phyloP scores from a whole-genome alignment of 2,888 invertebrate genomes.

The Eupithecia centaureata region DNA sequence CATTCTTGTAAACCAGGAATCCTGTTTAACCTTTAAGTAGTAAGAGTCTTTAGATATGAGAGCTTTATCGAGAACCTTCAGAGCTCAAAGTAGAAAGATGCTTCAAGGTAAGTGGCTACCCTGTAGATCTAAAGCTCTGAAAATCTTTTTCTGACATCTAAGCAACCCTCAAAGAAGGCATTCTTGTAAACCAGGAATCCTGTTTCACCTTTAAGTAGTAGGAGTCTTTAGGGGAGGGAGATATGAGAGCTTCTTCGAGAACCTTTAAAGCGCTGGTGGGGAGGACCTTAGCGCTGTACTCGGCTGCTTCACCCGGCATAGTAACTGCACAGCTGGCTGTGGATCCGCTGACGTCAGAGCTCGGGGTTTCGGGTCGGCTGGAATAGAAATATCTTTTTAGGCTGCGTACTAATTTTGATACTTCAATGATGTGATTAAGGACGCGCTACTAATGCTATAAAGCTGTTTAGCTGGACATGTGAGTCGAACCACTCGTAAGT shows the following conservation, averaged over 20 bases:
- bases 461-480: no score
- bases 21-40: constrained; percentile 78
- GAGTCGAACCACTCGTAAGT: no score
- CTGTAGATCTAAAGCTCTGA: background rate
- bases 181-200: constrained; percentile 81
- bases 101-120: no score
- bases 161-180: constrained; percentile 77
- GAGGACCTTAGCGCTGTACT: constrained; percentile 86
- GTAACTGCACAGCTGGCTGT: constrained; percentile 78
- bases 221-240: constrained; percentile 81
- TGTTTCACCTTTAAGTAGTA: constrained; percentile 80
- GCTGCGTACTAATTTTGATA: background rate
- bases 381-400: constrained; percentile 15
- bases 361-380: constrained; percentile 80
- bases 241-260: constrained; percentile 85
- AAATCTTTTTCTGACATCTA: constrained; percentile 30
- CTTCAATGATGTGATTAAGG: no score
- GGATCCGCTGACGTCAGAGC: constrained; percentile 70
- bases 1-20: constrained; percentile 81
- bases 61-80: constrained; percentile 86
- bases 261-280: constrained; percentile 85
- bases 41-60: constrained; percentile 83
- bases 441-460: no score
- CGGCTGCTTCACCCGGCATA: constrained; percentile 85
- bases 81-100: no score